These are phyloP conservation scores for Catostomus latipinnis DNA, from an alignment of 2,797 vertebrate genomes.

Conservation along the genomic window DNA sequence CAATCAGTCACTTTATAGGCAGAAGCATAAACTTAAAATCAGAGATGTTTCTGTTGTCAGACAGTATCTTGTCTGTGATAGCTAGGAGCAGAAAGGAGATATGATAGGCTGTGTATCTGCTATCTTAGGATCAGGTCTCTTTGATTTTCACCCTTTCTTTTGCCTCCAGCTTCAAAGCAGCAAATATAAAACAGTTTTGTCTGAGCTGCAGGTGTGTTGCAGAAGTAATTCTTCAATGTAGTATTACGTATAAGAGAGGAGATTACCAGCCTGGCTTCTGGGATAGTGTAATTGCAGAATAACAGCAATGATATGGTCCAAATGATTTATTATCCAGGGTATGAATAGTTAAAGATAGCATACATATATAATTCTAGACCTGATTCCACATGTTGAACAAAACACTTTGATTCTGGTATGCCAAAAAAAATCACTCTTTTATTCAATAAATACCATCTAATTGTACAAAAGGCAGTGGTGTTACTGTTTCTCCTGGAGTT, in stretches of 20 bases:
- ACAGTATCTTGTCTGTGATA: constrained; percentile 42
- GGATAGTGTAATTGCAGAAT: constrained; percentile 7
- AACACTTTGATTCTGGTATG: neutral
- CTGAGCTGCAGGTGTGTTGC: constrained; percentile 63
- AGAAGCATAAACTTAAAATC: constrained; percentile 34
- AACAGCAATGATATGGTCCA: neutral
- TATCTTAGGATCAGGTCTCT: constrained; percentile 60
- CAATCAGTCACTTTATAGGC: constrained; percentile 67
- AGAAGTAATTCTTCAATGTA: constrained; percentile 45
- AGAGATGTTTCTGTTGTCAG: constrained; percentile 19
- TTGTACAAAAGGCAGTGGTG: constrained; percentile 12
- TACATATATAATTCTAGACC: neutral
- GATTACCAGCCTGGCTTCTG: constrained; percentile 12
- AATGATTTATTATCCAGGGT: neutral
- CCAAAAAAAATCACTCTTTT: neutral
- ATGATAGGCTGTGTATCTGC: constrained; percentile 58
- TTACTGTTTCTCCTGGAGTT: neutral
- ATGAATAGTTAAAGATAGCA: neutral
- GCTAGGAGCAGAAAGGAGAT: constrained; percentile 52
- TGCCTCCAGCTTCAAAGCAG: constrained; percentile 58
- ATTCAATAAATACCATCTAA: constrained; percentile 41
- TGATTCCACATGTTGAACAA: neutral
- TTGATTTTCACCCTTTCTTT: constrained; percentile 64
- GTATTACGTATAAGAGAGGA: constrained; percentile 52
- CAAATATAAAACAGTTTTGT: constrained; percentile 55